Conservation (phyloP, 2,113 vertebrate species). For the Gymnogyps californianus region DNA sequence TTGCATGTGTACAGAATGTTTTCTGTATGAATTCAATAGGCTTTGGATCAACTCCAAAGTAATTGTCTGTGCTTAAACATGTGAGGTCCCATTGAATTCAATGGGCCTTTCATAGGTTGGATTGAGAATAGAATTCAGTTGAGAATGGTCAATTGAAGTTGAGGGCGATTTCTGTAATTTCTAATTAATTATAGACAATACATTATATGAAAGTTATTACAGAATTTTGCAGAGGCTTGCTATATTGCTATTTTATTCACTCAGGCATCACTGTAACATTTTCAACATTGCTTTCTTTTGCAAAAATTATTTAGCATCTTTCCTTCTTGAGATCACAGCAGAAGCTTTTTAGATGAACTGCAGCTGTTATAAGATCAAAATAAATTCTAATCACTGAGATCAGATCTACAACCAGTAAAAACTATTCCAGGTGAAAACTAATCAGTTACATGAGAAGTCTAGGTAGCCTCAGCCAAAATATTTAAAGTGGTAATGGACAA, state of each 20-base stretch:
- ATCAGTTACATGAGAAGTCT: not conserved
- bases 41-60: not conserved
- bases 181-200: not conserved
- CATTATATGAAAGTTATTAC: not conserved
- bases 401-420: not conserved
- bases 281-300: not conserved
- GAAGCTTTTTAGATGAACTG: not conserved
- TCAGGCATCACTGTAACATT: not conserved
- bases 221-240: not conserved
- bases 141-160: not conserved
- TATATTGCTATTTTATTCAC: not conserved
- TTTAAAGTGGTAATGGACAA: not conserved
- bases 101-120: not conserved
- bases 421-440: not conserved
- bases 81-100: not conserved
- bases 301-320: not conserved
- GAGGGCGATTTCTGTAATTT: not conserved
- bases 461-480: not conserved
- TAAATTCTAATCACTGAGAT: not conserved
- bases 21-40: not conserved
- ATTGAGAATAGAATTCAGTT: not conserved
- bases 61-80: not conserved
- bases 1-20: not conserved
- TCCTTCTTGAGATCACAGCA: not conserved
- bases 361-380: not conserved